phyloP scores from a whole-genome alignment of 1,140 invertebrate species.

The Trissolcus basalis region DNA sequence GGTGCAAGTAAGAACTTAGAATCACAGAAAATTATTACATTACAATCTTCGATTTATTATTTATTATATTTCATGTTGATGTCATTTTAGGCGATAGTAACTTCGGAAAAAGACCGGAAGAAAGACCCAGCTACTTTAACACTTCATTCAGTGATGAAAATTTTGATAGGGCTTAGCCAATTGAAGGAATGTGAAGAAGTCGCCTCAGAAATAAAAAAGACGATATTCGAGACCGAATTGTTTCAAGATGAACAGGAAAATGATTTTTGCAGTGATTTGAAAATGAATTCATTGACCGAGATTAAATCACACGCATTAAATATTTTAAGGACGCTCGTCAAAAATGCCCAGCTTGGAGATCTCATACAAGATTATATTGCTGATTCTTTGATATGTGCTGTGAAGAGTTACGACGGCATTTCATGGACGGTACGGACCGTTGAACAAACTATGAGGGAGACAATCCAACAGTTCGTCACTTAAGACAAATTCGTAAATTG shows the following conservation, averaged over 20 bases:
- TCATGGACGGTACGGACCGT: constrained; percentile 84
- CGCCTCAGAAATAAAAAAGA: constrained; percentile 41
- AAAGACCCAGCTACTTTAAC: constrained; percentile 31
- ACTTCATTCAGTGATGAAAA: constrained; percentile 80
- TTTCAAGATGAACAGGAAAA: constrained; percentile 54
- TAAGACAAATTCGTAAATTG: too few relatives aligned
- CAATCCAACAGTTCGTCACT: too few relatives aligned
- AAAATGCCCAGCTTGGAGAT: constrained; percentile 85
- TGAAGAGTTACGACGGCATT: constrained; percentile 83
- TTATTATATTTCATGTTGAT: constrained; percentile 5
- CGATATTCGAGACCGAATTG: constrained; percentile 59
- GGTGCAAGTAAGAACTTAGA: constrained; percentile 82
- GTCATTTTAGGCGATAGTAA: constrained; percentile 82
- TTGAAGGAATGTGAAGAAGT: constrained; percentile 56
- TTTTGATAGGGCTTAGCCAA: constrained; percentile 66
- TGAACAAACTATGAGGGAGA: too few relatives aligned
- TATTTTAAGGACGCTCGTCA: constrained; percentile 87
- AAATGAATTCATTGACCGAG: constrained; percentile 65
- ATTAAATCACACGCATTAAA: constrained; percentile 88
- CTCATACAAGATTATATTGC: constrained; percentile 83
- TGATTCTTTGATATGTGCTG: constrained; percentile 83
- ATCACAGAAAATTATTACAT: neutral
- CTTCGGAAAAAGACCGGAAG: constrained; percentile 78
- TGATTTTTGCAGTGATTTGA: constrained; percentile 8
- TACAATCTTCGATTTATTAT: neutral